These are phyloP conservation scores for Periplaneta americana DNA, from an alignment of 1,140 invertebrate species.

Conservation along the genomic window DNA sequence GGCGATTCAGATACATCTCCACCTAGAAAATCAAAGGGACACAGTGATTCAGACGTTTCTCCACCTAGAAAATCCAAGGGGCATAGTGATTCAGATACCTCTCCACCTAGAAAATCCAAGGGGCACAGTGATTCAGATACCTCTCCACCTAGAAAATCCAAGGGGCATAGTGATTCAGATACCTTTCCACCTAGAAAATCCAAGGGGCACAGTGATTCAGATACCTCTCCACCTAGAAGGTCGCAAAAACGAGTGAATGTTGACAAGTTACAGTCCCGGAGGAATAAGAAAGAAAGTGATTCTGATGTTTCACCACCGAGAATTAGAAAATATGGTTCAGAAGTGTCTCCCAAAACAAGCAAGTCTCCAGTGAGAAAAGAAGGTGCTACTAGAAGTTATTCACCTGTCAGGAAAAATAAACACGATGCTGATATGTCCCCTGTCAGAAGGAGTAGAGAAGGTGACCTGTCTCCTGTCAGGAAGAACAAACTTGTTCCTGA, in stretches of 20 bases:
- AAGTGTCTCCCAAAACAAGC: not conserved
- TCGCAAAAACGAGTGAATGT: not conserved
- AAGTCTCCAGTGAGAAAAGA: not conserved
- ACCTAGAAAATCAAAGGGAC: conserved; percentile 15
- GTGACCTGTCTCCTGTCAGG: not conserved
- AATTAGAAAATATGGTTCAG: conserved; percentile 16
- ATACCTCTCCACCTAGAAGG: conserved; percentile 29
- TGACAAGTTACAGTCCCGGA: conserved; percentile 7
- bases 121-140: conserved; percentile 26
- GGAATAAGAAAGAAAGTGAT: conserved; percentile 16
- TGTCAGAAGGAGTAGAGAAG: conserved; percentile 15
- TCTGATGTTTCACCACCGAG: conserved; percentile 32
- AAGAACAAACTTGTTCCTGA: not conserved
- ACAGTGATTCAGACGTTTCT: conserved; percentile 29
- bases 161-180: conserved; percentile 27
- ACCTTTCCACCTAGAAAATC: conserved; percentile 26
- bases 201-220: conserved; percentile 23
- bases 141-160: conserved; percentile 30
- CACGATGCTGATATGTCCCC: not conserved
- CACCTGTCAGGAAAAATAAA: not conserved
- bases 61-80: conserved; percentile 22
- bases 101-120: conserved; percentile 6
- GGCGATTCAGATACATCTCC: conserved; percentile 28
- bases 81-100: conserved; percentile 6
- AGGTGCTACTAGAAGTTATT: not conserved